phyloP scores from a whole-genome alignment of 2,797 vertebrate genomes.

The Pipistrellus kuhlii region DNA sequence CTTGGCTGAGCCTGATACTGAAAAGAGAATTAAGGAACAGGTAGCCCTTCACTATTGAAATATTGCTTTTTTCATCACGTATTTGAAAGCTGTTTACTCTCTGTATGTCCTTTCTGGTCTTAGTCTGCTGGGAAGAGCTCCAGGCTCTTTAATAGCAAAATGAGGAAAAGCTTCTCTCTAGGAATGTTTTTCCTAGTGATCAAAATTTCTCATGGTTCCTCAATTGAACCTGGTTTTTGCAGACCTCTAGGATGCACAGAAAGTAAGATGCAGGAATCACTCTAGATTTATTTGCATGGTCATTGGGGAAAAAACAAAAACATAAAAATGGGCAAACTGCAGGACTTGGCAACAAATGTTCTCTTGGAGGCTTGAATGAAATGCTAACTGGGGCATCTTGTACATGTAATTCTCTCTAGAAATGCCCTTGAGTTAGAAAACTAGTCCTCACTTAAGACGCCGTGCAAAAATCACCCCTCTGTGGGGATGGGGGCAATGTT shows the following conservation, averaged over 20 bases:
- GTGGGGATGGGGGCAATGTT: not conserved
- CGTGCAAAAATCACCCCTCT: not conserved
- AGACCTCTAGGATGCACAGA: not conserved
- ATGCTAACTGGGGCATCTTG: not conserved
- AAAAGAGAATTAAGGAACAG: not conserved
- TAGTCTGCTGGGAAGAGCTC: not conserved
- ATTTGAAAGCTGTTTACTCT: not conserved
- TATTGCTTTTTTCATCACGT: not conserved
- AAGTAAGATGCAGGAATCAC: not conserved
- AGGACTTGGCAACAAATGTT: not conserved
- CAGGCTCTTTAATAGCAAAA: not conserved
- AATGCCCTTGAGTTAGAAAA: not conserved
- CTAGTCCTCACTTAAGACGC: not conserved
- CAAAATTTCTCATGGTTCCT: not conserved
- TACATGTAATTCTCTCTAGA: not conserved
- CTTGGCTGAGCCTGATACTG: not conserved
- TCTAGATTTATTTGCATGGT: not conserved
- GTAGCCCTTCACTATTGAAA: not conserved
- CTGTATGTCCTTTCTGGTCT: not conserved
- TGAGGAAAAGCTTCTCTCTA: conserved; percentile 9
- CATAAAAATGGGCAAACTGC: not conserved
- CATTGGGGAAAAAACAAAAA: not conserved
- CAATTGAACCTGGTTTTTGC: not conserved
- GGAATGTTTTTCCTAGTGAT: not conserved
- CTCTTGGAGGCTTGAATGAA: not conserved